phyloP scores from a whole-genome alignment of 2,888 invertebrate genomes.

The Phyto melanocephala region DNA sequence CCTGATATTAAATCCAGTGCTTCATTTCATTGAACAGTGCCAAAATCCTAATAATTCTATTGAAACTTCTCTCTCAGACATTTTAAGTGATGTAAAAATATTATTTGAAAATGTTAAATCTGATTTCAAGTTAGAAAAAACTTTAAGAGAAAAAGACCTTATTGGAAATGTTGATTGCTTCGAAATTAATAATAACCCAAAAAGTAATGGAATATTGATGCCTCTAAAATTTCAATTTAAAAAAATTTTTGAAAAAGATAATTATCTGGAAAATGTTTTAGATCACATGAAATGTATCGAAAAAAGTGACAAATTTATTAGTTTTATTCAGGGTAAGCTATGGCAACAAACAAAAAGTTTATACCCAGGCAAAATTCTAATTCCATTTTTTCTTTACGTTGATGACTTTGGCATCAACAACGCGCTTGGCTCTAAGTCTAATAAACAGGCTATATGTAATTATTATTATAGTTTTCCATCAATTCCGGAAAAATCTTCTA shows the following conservation, averaged over 20 bases:
- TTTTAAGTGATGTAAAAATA: background rate
- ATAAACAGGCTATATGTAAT: background rate
- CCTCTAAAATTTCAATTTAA: background rate
- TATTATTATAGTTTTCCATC: background rate
- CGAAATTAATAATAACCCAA: background rate
- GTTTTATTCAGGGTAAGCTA: background rate
- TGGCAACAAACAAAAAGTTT: background rate
- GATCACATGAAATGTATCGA: background rate
- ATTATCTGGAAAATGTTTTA: background rate
- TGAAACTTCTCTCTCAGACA: background rate
- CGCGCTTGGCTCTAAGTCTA: background rate
- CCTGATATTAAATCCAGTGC: too few relatives aligned
- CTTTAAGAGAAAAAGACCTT: background rate
- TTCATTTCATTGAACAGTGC: too few relatives aligned
- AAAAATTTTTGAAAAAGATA: background rate
- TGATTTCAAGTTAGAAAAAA: background rate
- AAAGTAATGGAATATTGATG: background rate
- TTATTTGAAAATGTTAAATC: background rate
- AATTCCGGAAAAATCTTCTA: background rate
- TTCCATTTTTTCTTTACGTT: background rate
- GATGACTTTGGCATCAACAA: background rate
- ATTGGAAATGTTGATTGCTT: background rate
- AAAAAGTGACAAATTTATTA: background rate
- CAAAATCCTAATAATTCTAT: too few relatives aligned
- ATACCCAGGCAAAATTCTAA: background rate